Evolutionary conservation across 2,888 invertebrate genomes (phyloP), one percentile per base, ranked within the genome.

Genomic region (Phalera bucephala): DNA sequence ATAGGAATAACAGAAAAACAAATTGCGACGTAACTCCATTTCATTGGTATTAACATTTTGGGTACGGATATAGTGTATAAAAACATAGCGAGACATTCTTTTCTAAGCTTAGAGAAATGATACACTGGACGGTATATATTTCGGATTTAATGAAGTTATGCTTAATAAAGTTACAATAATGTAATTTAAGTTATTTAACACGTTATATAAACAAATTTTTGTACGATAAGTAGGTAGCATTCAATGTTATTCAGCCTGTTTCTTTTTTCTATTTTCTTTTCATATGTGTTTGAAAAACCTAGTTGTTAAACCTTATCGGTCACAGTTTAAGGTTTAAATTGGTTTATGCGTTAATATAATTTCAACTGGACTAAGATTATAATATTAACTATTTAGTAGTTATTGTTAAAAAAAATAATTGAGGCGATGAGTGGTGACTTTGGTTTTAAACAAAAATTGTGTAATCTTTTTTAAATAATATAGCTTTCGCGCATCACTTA

Each of bases 141-240:
- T 36, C 39, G 36, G 33, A 40, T 45, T 36, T 39, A 51, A 56
- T 49, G 38, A 59, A 52, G 50, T 50, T 56, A 63, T 51, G 64
- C 58, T 66, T 59, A 62, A 62, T 61, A 58, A 68, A 58, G 65
- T 66, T 62, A 70, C 62, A 57, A 60, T 56, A 60, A 57, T 48
- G 58, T 66, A 65, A 64, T 52, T 55, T 78, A 77, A 73, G 72
- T 75, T 72, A 82, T 85, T 84, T 76, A 83, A 76, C 80, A 65
- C 41, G 45, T 44, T 52, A 72, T 84, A 83, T 81, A 79, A 76
- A 80, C 72, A 71, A 72, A 66, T 60, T 60, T 68, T 65, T 84
- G 81, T 85, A 85, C 76, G 47, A 74, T 86, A 85, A 80, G 83
- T 87, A 87, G 87, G 81, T 87, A 86, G 86, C 69, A 65, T 82